Evolutionary conservation across 2,797 vertebrate genomes (phyloP), one percentile per base, ranked within the genome.

Genomic region (Hirundo rustica): DNA sequence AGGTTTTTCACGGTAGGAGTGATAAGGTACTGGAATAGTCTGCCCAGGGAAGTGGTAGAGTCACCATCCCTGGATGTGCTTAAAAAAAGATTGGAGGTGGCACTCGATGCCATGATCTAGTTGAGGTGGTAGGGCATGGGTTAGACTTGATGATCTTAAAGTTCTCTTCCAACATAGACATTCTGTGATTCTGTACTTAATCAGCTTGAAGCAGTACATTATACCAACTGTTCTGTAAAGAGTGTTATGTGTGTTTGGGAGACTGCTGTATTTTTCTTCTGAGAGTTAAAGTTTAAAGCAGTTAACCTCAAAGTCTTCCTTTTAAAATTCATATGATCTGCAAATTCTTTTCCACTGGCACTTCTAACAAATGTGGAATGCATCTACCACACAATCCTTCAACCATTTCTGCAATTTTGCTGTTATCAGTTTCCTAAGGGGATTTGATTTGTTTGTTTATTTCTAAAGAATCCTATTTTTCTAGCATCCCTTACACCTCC

Each of bases 401-500:
- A 55, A 27, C 17, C 22, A 22, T 66, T 93, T 88, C 34, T 3
- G 1, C 29, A 88, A 50, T 58, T 64, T 85, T 48, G 53, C 60
- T 60, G 81, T 66, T 75, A 87, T 48, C 38, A 12, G 29, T 77
- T 88, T 85, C 73, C 82, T 88, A 62, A 88, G 54, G 82, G 54
- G 47, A 54, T 80, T 92, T 74, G 44, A 86, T 29, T 83, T 25
- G 45, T 64, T 94, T 89, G 76, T 89, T 95, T 94, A 54, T 83
- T 96, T 93, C 38, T 20, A 77, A 81, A 48, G 42, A 89, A 58
- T 45, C 25, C 55, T 74, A 6, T 55, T 88, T 94, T 81, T 84
- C 85, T 84, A 44, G 76, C 83, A 62, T 68, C 30, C 36, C 27
- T 91, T 77, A 68, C 54, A 61, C 58, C 61, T 92, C 61, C 76